A percentile compares a stretch with the other conserved stretches of the same genome.
phyloP scores from a whole-genome alignment of 2,888 invertebrate genomes.

The Ypsolopha scabrella region DNA sequence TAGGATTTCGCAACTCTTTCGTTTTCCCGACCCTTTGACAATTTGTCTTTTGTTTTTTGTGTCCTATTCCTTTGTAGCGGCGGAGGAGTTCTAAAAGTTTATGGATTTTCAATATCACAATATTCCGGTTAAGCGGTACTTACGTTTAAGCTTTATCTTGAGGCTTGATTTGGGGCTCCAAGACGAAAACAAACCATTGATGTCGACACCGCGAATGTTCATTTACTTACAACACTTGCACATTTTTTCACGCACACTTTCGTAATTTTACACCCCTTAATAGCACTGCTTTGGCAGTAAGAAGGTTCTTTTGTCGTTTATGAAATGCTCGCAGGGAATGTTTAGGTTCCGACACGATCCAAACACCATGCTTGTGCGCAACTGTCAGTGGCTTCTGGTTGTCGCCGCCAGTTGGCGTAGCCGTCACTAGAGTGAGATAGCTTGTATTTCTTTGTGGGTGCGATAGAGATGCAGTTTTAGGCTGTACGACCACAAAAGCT shows the following conservation, averaged over 20 bases:
- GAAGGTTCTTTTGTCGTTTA: neutral
- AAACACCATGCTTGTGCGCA: conserved; percentile 50
- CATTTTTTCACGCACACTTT: conserved; percentile 28
- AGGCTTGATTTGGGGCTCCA: conserved; percentile 63
- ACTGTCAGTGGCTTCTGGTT: conserved; percentile 43
- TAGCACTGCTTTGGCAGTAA: neutral
- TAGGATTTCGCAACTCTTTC: too few relatives aligned
- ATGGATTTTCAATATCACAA: too few relatives aligned
- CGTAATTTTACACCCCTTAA: conserved; percentile 6
- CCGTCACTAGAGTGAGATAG: conserved; percentile 1
- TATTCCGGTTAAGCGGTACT: conserved; percentile 11
- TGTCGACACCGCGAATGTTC: conserved; percentile 57
- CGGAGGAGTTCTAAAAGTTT: too few relatives aligned
- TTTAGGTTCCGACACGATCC: conserved; percentile 6
- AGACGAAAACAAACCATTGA: conserved; percentile 51
- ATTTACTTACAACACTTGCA: conserved; percentile 56
- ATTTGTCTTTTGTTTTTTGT: too few relatives aligned
- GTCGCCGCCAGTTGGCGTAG: conserved; percentile 45
- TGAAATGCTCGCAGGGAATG: neutral
- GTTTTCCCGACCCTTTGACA: too few relatives aligned
- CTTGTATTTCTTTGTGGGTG: conserved; percentile 5
- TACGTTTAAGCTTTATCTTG: conserved; percentile 68
- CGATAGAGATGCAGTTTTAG: conserved; percentile 16
- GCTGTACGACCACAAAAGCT: conserved; percentile 38
- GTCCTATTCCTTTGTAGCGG: too few relatives aligned